These are phyloP conservation scores for Podotricha telesiphe DNA, from an alignment of 2,888 invertebrate genomes.

Conservation along the genomic window DNA sequence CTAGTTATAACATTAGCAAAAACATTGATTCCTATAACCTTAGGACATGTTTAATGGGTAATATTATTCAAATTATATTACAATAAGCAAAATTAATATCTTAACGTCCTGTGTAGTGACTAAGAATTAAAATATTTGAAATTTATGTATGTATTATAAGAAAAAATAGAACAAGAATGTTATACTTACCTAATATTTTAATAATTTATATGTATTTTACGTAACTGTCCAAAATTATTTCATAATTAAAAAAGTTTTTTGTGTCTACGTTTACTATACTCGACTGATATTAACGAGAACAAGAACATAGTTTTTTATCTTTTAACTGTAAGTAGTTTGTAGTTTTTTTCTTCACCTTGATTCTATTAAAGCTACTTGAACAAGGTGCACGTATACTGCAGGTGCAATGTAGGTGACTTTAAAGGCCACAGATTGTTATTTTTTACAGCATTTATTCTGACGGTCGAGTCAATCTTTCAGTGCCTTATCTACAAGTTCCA, in stretches of 20 bases:
- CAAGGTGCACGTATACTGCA: constrained; percentile 14
- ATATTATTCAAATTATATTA: constrained; percentile 12
- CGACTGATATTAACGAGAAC: background rate
- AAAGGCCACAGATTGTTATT: constrained; percentile 20
- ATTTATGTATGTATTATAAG: background rate
- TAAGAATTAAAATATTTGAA: constrained; percentile 10
- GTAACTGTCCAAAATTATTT: constrained; percentile 16
- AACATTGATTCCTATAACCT: background rate
- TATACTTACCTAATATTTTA: background rate
- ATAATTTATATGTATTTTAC: background rate
- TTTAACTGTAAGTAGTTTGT: constrained; percentile 1
- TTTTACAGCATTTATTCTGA: constrained; percentile 42
- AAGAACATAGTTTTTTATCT: constrained; percentile 12
- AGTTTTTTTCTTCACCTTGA: constrained; percentile 3
- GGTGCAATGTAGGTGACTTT: constrained; percentile 18
- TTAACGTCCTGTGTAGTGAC: background rate
- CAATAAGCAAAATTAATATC: constrained; percentile 2
- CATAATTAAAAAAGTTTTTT: constrained; percentile 12
- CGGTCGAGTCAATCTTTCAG: constrained; percentile 45
- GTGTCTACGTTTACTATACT: background rate
- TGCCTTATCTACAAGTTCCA: constrained; percentile 37
- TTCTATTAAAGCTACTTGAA: background rate
- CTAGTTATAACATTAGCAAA: background rate
- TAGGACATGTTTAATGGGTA: background rate
- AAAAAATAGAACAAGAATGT: background rate